Evolutionary conservation across 2,113 vertebrate genomes (phyloP).

Genomic region (Phocoena sinus): DNA sequence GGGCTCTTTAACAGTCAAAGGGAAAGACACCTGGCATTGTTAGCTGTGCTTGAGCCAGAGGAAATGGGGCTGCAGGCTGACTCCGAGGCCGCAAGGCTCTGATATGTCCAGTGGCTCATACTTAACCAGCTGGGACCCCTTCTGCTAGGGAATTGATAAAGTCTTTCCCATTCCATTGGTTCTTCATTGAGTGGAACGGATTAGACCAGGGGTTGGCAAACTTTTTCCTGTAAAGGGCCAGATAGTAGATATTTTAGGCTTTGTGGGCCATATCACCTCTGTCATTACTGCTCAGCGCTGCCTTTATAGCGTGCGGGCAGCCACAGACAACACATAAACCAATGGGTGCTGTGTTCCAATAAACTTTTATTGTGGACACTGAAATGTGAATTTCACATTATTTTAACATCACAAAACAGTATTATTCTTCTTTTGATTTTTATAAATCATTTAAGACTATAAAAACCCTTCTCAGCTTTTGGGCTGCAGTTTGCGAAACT

Average conservation of each 20-base stretch:
- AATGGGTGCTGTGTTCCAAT: not conserved
- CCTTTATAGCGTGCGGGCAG: not conserved
- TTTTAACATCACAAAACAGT: conserved; percentile 18
- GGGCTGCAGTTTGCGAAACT: not conserved
- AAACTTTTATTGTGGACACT: not conserved
- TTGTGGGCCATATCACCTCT: not conserved
- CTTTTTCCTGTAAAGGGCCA: not conserved
- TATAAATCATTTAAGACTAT: not conserved
- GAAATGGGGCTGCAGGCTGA: not conserved
- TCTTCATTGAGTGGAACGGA: not conserved
- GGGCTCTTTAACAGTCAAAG: not conserved
- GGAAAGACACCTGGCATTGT: not conserved
- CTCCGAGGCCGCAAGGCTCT: not conserved
- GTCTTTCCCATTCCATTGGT: not conserved
- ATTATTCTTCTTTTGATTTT: not conserved
- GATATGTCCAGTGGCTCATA: not conserved
- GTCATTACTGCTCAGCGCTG: not conserved
- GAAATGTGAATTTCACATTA: conserved; percentile 9
- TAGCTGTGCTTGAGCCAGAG: not conserved
- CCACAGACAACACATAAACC: not conserved
- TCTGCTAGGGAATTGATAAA: not conserved
- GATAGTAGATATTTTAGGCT: not conserved
- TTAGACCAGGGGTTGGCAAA: not conserved
- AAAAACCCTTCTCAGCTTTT: not conserved
- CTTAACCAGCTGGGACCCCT: not conserved